Evolutionary conservation across 2,888 invertebrate species (phyloP).

Genomic region (Xestoiulus laeticollis): DNA sequence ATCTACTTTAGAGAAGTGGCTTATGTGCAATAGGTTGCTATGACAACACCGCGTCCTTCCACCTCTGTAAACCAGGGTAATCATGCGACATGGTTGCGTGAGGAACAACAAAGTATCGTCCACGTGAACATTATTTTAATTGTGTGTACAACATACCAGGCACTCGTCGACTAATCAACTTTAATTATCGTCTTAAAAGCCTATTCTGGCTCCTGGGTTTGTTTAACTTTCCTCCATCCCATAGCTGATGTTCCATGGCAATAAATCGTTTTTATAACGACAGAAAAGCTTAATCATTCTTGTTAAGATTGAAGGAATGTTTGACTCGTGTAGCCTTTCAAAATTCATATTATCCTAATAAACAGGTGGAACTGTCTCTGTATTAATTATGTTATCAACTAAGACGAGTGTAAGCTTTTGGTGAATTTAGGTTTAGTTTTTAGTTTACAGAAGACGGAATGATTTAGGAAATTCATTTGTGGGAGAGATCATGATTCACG

Average conservation of each 20-base stretch:
- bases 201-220: background rate
- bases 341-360: background rate
- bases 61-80: background rate
- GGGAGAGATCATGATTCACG: no score
- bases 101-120: background rate
- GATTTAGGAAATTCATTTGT: no score
- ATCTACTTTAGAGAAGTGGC: conserved; percentile 4
- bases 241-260: background rate
- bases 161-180: conserved; percentile 1
- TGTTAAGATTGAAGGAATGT: background rate
- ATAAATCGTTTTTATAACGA: background rate
- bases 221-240: background rate
- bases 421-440: background rate
- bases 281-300: background rate
- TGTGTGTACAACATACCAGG: background rate
- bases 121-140: conserved; percentile 5
- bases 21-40: background rate
- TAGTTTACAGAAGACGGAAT: no score
- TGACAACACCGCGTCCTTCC: background rate
- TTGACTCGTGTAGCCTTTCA: background rate
- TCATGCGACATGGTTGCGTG: background rate
- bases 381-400: no score
- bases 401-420: no score
- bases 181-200: conserved; percentile 43
- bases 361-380: background rate